Conservation (phyloP, 2,113 vertebrate species). For the Limnothrissa miodon region DNA sequence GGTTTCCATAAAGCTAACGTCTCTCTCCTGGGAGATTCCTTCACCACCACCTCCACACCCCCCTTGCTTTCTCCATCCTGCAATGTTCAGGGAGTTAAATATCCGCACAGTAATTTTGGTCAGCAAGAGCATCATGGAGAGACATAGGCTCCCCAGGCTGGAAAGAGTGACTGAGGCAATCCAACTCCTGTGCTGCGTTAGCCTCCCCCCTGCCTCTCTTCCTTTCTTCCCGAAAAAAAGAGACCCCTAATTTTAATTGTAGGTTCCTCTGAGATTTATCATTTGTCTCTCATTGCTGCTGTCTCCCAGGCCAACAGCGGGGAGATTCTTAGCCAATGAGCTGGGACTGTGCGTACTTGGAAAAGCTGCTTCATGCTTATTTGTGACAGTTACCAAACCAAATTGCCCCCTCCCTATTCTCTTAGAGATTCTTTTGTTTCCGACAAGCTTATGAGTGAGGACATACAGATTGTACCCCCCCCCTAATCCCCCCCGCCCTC, state of each 20-base stretch:
- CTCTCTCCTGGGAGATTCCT: slow-evolving; percentile 36
- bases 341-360: slow-evolving; percentile 50
- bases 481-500: slow-evolving; percentile 4
- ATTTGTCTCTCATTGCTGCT: slow-evolving; percentile 54
- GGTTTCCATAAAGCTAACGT: slow-evolving; percentile 43
- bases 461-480: slow-evolving; percentile 41
- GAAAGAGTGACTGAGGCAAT: slow-evolving; percentile 57
- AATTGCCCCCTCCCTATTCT: slow-evolving; percentile 20
- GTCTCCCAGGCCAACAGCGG: slow-evolving; percentile 50
- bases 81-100: slow-evolving; percentile 44
- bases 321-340: slow-evolving; percentile 60
- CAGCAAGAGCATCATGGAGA: slow-evolving; percentile 42
- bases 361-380: slow-evolving; percentile 47
- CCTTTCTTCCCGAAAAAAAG: slow-evolving; percentile 43
- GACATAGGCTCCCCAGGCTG: slow-evolving; percentile 35
- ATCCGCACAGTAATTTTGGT: slow-evolving; percentile 59
- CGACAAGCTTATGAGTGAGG: not conserved
- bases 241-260: slow-evolving; percentile 61
- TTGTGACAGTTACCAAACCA: slow-evolving; percentile 52
- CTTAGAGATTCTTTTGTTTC: slow-evolving; percentile 38
- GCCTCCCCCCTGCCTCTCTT: slow-evolving; percentile 55
- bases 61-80: slow-evolving; percentile 21
- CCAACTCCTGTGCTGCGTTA: slow-evolving; percentile 48
- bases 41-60: not conserved
- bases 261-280: slow-evolving; percentile 58